Evolutionary conservation across 2,797 vertebrate species (phyloP).

Genomic region (Crenichthys baileyi): DNA sequence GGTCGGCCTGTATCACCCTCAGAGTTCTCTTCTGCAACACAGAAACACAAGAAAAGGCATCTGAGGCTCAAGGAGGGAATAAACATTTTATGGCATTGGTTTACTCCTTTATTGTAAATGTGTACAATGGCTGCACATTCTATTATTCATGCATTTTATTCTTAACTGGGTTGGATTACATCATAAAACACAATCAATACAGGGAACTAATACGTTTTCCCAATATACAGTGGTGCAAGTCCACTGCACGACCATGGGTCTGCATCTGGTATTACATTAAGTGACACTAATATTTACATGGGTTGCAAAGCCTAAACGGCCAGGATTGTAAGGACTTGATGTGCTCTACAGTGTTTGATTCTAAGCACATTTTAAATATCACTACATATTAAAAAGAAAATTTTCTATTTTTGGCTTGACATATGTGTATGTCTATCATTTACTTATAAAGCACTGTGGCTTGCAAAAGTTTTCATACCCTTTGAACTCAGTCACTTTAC

Average conservation of each 20-base stretch:
- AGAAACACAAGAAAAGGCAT: constrained; percentile 40
- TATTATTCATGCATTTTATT: constrained; percentile 8
- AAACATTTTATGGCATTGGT: constrained; percentile 13
- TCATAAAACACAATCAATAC: not conserved
- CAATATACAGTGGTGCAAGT: not conserved
- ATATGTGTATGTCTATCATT: not conserved
- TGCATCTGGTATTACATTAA: constrained; percentile 29
- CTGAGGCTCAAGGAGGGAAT: constrained; percentile 20
- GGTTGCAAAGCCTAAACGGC: constrained; percentile 17
- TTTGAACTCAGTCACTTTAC: not conserved
- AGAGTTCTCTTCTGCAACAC: constrained; percentile 74
- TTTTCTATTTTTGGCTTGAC: not conserved
- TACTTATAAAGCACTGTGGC: not conserved
- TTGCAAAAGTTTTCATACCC: not conserved
- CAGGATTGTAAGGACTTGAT: constrained; percentile 4
- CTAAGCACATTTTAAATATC: constrained; percentile 18
- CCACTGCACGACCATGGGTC: constrained; percentile 12
- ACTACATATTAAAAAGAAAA: constrained; percentile 3
- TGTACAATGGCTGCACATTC: not conserved
- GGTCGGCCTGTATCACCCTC: constrained; percentile 89
- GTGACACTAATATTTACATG: constrained; percentile 15
- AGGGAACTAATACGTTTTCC: not conserved
- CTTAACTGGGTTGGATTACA: not conserved
- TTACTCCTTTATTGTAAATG: constrained; percentile 24
- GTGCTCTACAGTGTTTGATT: constrained; percentile 18